Evolutionary conservation across 2,888 invertebrate genomes (phyloP).

Genomic region (Apotomis betuletana): DNA sequence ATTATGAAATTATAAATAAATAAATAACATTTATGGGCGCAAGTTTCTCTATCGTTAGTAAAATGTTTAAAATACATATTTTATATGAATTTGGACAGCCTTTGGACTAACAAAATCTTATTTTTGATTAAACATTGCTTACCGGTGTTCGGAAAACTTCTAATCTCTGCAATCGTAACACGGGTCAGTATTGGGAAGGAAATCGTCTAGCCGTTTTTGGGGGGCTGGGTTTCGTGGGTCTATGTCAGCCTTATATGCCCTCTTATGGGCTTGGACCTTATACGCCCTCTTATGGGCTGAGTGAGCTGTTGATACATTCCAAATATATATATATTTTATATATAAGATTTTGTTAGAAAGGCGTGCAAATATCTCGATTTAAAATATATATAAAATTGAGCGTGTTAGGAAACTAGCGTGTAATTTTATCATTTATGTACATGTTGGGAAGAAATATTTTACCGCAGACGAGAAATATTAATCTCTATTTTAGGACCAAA

Average conservation of each 20-base stretch:
- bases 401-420: not conserved
- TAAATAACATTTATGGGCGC: not conserved
- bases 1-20: not conserved
- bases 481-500: not conserved
- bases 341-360: conserved; percentile 57
- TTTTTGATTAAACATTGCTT: conserved; percentile 49
- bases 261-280: not conserved
- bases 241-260: not conserved
- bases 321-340: too few species aligned
- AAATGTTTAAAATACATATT: not conserved
- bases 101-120: conserved; percentile 56
- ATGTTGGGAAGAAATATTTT: not conserved
- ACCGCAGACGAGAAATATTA: not conserved
- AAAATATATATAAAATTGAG: not conserved
- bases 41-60: too few species aligned
- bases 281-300: conserved; percentile 6
- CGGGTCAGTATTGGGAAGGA: conserved; percentile 14
- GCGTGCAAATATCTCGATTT: not conserved
- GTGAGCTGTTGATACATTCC: conserved; percentile 12
- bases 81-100: conserved; percentile 19
- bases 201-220: conserved; percentile 19
- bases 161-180: conserved; percentile 59
- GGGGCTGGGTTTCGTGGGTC: not conserved
- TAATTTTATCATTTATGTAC: not conserved
- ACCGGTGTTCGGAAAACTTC: conserved; percentile 58